A percentile compares a stretch with the other conserved stretches of the same genome.
Conservation (phyloP, 1,140 invertebrate species). For the Amphibalanus amphitrite region DNA sequence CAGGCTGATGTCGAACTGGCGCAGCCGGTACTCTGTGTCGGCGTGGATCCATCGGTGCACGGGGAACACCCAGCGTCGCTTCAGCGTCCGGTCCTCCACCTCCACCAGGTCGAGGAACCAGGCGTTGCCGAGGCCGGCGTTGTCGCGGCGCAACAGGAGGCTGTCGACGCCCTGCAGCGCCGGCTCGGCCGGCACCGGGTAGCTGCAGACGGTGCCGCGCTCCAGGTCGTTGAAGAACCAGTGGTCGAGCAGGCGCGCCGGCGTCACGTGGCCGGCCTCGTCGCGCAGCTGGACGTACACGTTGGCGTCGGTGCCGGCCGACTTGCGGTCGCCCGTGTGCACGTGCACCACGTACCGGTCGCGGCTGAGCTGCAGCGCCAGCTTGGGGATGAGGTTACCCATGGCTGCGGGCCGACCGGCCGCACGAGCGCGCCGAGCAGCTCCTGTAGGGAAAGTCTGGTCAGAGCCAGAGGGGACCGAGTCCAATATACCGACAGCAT, state of each 20-base stretch:
- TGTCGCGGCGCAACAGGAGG: constrained; percentile 12
- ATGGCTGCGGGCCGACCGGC: no score
- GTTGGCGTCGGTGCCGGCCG: constrained; percentile 29
- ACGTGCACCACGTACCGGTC: constrained; percentile 22
- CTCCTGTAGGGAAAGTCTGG: no score
- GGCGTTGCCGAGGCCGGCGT: constrained; percentile 17
- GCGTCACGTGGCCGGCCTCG: constrained; percentile 21
- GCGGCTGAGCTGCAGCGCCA: neutral
- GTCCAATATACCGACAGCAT: no score
- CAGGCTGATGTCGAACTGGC: constrained; percentile 27
- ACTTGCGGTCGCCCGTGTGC: constrained; percentile 27
- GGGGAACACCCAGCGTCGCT: constrained; percentile 24
- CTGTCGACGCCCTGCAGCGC: constrained; percentile 12
- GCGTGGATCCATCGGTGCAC: constrained; percentile 29
- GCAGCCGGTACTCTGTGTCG: constrained; percentile 26
- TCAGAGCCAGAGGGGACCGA: no score
- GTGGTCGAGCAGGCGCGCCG: constrained; percentile 23
- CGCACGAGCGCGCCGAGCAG: no score
- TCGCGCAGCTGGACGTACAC: constrained; percentile 25
- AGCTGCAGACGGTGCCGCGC: constrained; percentile 24
- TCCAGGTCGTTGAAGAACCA: constrained; percentile 28
- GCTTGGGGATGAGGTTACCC: neutral
- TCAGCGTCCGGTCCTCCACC: constrained; percentile 14
- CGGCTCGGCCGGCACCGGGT: constrained; percentile 17
- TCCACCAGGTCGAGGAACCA: constrained; percentile 20